Evolutionary conservation across 1,140 invertebrate species (phyloP).

Genomic region (Euura saliciscinereae): DNA sequence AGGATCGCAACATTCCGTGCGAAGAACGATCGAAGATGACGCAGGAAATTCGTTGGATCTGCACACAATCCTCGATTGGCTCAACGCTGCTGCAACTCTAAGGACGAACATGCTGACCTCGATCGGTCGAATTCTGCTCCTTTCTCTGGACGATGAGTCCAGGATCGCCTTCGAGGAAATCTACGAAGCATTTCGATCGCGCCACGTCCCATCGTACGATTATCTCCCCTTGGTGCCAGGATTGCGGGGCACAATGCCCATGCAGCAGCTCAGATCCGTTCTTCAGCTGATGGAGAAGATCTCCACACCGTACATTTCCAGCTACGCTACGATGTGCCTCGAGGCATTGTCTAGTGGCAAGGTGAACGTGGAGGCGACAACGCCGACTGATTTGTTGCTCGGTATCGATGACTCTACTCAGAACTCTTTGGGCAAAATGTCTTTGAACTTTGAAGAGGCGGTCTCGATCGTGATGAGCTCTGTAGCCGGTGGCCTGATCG

Average conservation of each 20-base stretch:
- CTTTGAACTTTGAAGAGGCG: conserved; percentile 1
- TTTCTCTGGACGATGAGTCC: conserved; percentile 20
- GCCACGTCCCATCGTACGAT: conserved; percentile 20
- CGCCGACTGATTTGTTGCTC: conserved; percentile 9
- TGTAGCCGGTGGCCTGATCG: not conserved
- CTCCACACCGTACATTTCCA: conserved; percentile 18
- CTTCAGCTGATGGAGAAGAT: conserved; percentile 22
- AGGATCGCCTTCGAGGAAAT: conserved; percentile 19
- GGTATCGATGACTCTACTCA: conserved; percentile 8
- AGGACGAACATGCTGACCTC: conserved; percentile 17
- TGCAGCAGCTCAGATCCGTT: conserved; percentile 20
- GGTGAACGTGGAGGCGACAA: not conserved
- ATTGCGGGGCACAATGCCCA: conserved; percentile 6
- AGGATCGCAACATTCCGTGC: no score
- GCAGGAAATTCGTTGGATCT: no score
- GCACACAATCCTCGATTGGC: conserved; percentile 12
- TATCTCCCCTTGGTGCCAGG: conserved; percentile 16
- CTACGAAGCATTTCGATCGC: conserved; percentile 16
- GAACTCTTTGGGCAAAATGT: not conserved
- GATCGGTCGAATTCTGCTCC: conserved; percentile 17
- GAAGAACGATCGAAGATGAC: no score
- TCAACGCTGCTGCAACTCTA: conserved; percentile 16
- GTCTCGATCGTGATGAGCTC: conserved; percentile 11
- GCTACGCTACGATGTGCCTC: conserved; percentile 19
- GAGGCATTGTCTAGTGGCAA: not conserved